A percentile compares a stretch with the other conserved stretches of the same genome.
These are phyloP conservation scores for Leptodactylus fallax DNA, from an alignment of 2,797 vertebrate species.

Conservation along the genomic window DNA sequence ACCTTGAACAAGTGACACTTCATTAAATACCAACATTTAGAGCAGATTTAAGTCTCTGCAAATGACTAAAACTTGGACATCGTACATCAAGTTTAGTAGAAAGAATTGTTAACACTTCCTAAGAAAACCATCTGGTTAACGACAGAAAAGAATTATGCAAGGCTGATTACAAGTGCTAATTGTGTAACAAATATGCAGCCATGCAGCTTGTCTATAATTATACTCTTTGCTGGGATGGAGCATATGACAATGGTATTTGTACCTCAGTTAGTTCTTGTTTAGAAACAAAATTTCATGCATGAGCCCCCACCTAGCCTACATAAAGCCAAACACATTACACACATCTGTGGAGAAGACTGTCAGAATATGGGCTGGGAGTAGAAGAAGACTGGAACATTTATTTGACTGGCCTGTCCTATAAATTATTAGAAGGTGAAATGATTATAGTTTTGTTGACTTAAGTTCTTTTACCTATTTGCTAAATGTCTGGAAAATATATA, in stretches of 20 bases:
- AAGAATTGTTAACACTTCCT: slow-evolving; percentile 21
- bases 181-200: slow-evolving; percentile 36
- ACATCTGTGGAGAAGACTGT: slow-evolving; percentile 54
- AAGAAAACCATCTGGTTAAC: slow-evolving; percentile 36
- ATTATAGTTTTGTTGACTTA: slow-evolving; percentile 51
- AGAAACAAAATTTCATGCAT: slow-evolving; percentile 30
- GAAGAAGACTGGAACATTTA: slow-evolving; percentile 46
- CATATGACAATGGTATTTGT: slow-evolving; percentile 25
- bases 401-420: slow-evolving; percentile 57
- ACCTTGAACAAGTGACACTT: neutral
- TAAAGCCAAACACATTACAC: slow-evolving; percentile 39
- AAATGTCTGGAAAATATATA: slow-evolving; percentile 45
- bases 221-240: neutral
- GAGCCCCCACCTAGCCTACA: slow-evolving; percentile 13
- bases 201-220: slow-evolving; percentile 36
- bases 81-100: slow-evolving; percentile 7
- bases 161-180: slow-evolving; percentile 36
- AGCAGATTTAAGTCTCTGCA: slow-evolving; percentile 10
- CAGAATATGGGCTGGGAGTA: slow-evolving; percentile 39
- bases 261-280: slow-evolving; percentile 19
- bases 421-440: slow-evolving; percentile 57
- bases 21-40: slow-evolving; percentile 24
- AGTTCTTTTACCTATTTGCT: slow-evolving; percentile 57
- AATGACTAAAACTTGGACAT: slow-evolving; percentile 3
- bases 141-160: slow-evolving; percentile 11